Evolutionary conservation across 2,888 invertebrate species (phyloP).

Genomic region (Halictus ligatus): DNA sequence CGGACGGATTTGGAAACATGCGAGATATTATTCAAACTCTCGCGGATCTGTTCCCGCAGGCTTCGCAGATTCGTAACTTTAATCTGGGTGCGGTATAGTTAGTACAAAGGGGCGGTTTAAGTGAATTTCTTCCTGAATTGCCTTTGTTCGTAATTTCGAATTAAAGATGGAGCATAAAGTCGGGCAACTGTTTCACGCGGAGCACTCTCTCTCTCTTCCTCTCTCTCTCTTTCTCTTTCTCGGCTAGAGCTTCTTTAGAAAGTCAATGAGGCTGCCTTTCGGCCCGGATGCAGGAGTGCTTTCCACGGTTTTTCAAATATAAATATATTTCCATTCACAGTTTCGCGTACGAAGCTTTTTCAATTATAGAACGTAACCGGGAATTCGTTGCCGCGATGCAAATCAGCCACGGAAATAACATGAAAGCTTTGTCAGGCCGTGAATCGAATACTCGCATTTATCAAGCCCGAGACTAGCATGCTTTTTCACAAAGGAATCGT

Average conservation of each 20-base stretch:
- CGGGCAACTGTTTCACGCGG: neutral
- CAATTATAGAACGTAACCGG: neutral
- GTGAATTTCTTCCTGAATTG: slow-evolving; percentile 20
- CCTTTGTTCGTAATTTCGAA: slow-evolving; percentile 28
- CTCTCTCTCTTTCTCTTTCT: neutral
- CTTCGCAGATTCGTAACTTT: neutral
- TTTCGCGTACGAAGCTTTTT: neutral
- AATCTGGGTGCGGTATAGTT: slow-evolving; percentile 37
- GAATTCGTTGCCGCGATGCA: neutral
- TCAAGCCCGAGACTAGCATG: neutral
- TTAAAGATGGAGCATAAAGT: slow-evolving; percentile 15
- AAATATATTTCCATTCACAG: slow-evolving; percentile 6
- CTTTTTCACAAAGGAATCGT: neutral
- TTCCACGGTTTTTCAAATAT: neutral
- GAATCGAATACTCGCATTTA: neutral
- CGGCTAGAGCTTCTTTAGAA: slow-evolving; percentile 14
- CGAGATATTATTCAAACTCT: neutral
- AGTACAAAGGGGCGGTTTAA: slow-evolving; percentile 29
- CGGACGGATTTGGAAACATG: neutral
- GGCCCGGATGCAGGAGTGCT: neutral
- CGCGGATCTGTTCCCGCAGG: neutral
- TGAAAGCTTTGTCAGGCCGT: neutral
- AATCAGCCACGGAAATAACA: neutral
- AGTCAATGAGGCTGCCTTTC: slow-evolving; percentile 20
- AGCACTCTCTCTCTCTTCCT: neutral